Conservation (phyloP, 2,113 vertebrate species). For the Mus spicilegus region DNA sequence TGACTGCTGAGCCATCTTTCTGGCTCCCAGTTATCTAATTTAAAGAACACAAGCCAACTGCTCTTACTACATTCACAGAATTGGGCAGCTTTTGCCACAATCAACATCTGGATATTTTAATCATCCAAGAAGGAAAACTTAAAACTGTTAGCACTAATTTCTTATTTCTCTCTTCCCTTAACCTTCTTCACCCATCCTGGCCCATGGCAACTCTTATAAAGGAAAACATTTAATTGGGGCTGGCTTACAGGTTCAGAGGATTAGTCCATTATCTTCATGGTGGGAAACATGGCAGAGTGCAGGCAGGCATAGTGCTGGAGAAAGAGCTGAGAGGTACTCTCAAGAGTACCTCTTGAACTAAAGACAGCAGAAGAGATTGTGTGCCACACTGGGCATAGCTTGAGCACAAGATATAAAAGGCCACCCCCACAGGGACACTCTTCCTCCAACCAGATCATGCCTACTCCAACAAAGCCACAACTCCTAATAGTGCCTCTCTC, state of each 20-base stretch:
- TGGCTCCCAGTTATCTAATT: neutral
- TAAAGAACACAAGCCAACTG: neutral
- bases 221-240: neutral
- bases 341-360: neutral
- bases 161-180: neutral
- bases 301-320: too few relatives aligned
- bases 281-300: neutral
- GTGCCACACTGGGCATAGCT: neutral
- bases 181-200: neutral
- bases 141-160: neutral
- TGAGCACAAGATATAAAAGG: neutral
- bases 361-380: neutral
- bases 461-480: neutral
- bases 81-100: neutral
- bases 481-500: too few relatives aligned
- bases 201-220: neutral
- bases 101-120: neutral
- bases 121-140: neutral
- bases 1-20: neutral
- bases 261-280: neutral
- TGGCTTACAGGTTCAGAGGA: neutral
- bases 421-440: neutral
- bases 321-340: neutral
- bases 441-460: neutral
- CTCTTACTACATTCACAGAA: neutral